Base-by-base conservation (phyloP, 1,140 invertebrate species). In the Acyrthosiphon pisum region DNA sequence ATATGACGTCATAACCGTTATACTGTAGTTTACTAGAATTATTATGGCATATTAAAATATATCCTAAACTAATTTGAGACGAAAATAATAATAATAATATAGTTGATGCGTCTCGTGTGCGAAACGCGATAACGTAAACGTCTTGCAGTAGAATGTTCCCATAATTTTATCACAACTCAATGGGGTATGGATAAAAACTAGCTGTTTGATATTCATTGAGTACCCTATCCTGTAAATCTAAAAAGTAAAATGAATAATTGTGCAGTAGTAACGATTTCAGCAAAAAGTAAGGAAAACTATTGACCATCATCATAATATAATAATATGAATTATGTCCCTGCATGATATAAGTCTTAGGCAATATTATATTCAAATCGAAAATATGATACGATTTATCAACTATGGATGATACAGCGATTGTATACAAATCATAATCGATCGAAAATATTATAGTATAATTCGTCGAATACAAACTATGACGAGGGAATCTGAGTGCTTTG, bases 201-300 rank as follows among this genome's bases (percentile, higher is more conserved):
- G 23, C 53, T 90, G 11, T 90, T 90, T 90, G 50, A 60, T 90
- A 90, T 90, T 90, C 88, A 90, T 35, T 60, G 50, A 60, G 37
- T 41, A 60, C 7, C 8, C 50, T 56, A 14, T n/a, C 3, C 53
- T 18, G 6, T 60, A 90, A 60, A 60, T 60, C 23, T 41, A 30
- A 90, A 56, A 90, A 30, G 53, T 18, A 60, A 90, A 60, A 90
- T 30, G 37, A 44, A 60, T 60, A 44, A 90, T 37, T 90, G 88
- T 60, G 50, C 37, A 60, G 14, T 35, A 30, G 35, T 14, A 53
- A 35, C 35, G 7, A 44, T 41, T 90, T 90, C 44, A 41, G 41
- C 41, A 44, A 90, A 41, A 90, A 90, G 30, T 11, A 60, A 20
- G 2, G 18, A 23, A 90, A 60, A 56, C 35, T 11, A 41, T 90